Evolutionary conservation across 1,140 invertebrate genomes (phyloP), one percentile per base, ranked within the genome.

Genomic region (Orussus abietinus): DNA sequence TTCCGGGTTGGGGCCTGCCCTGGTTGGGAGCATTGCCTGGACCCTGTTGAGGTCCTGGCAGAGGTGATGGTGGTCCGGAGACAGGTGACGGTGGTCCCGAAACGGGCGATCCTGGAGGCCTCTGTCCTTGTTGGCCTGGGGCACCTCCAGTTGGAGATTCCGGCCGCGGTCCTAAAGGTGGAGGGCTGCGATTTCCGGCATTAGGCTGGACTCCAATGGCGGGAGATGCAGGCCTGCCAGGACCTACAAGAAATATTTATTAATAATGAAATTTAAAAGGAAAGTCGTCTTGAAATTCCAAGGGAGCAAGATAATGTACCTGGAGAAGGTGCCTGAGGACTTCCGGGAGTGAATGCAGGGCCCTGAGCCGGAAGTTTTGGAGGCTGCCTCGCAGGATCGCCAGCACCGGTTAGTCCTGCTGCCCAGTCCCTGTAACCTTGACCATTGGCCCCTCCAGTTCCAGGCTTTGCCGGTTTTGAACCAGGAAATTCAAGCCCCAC

Each of bases 341-440:
- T 40, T 31, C 47, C 14, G n/a, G 10, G 10, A 11, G 22, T 32
- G 1, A 47, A 7, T 7, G 53, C 47, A 2, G 60, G 57, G 15
- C 49, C 53, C 21, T 57, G 51, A 15, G 5, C 4, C n/a, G 50
- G 59, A 4, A 50, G 3, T 41, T 51, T 57, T 0, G 58, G 55
- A 5, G 45, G 38, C 36, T 40, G 47, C 41, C 31, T 55, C 1
- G 38, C 40, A 0, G 53, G 38, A 11, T 66, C 59, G 5, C 61
- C 61, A 37, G 59, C 59, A 3, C 66, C 69, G 5, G 63, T 56
- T 4, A 72, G 43, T 11, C 63, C 60, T 9, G 45, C 53, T 4
- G 64, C 62, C 59, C 62, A 72, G 5, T 70, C 55, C 22, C 60
- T 48, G 37, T 68, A 71, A 5, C 37, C 53, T 12, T 59, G 49